Evolutionary conservation across 2,113 vertebrate genomes (phyloP).

Genomic region (Ophthalmolycus amberensis): DNA sequence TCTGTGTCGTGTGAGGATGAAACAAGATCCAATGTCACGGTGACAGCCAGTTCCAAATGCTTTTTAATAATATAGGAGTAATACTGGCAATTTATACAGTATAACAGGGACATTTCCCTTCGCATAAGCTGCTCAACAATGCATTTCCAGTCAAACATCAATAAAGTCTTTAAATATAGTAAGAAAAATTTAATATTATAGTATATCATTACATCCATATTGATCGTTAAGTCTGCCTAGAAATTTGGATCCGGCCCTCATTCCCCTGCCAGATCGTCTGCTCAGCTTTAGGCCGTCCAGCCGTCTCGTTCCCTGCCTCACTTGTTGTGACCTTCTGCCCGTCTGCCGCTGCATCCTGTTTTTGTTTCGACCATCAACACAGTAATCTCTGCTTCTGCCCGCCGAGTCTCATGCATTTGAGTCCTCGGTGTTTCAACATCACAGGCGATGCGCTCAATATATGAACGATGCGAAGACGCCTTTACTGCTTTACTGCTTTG

Average conservation of each 20-base stretch:
- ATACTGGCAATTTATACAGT: not conserved
- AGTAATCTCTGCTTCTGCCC: not conserved
- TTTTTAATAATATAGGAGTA: not conserved
- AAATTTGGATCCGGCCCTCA: not conserved
- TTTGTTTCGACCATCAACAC: not conserved
- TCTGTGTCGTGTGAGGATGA: not conserved
- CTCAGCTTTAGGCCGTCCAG: not conserved
- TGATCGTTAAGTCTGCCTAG: not conserved
- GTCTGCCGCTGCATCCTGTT: not conserved
- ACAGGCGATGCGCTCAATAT: not conserved
- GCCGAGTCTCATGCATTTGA: not conserved
- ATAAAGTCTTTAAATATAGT: not conserved
- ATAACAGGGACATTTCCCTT: not conserved
- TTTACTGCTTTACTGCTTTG: too few relatives aligned
- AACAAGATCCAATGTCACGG: not conserved
- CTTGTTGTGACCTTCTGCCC: conserved; percentile 12
- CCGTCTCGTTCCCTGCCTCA: not conserved
- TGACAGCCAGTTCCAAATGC: not conserved
- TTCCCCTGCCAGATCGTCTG: not conserved
- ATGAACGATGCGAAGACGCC: not conserved
- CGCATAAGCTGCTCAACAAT: not conserved
- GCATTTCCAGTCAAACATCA: not conserved
- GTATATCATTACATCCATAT: not conserved
- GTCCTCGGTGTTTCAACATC: not conserved
- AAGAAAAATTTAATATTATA: not conserved